Evolutionary conservation across 2,888 invertebrate genomes (phyloP), one percentile per base, ranked within the genome.

Genomic region (Caenorhabditis sp.): DNA sequence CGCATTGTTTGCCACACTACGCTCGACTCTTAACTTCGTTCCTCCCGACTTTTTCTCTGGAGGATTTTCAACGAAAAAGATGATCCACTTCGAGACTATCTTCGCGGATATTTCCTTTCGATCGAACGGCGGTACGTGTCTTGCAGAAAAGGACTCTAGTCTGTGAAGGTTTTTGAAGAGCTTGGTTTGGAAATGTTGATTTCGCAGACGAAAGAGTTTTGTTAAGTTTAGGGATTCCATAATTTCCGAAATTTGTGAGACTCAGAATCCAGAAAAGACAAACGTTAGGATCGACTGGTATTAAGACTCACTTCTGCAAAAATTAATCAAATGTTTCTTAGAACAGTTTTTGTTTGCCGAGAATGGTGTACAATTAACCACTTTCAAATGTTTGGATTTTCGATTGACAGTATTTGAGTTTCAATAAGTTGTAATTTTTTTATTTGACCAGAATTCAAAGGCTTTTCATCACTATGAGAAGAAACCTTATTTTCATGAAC

Each of bases 41-140:
- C 47, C 54, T 54, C 54, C 24, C 38, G 68, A 68, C 54, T 68
- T 56, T 56, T 56, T 75, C 56, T 66, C 58, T 58, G 66, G 35
- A 76, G 61, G 49, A 76, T 58, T 66, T 44, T 8, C n/a, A 22
- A 51, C 66, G 59, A 47, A 47, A 47, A 26, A 54, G 47, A 70
- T 70, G 70, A 54, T 69, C 49, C 63, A 51, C 38, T 70, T 77
- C 41, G 77, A 77, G 59, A 63, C 69, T 22, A 70, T 77, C 51
- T 77, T 77, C 41, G 77, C 77, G 44, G 77, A 77, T 28, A 51
- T 77, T 54, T 77, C 77, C 19, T 70, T 70, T 31, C 77, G 63
- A 41, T 54, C 77, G 69, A 77, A 63, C 77, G 77, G 77, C 47
- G 77, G 77, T 77, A 63, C 49, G 76, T 59, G 28, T 69, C 56